Evolutionary conservation across 2,797 vertebrate species (phyloP), one percentile per base, ranked within the genome.

Genomic region (Nyctalus aviator): DNA sequence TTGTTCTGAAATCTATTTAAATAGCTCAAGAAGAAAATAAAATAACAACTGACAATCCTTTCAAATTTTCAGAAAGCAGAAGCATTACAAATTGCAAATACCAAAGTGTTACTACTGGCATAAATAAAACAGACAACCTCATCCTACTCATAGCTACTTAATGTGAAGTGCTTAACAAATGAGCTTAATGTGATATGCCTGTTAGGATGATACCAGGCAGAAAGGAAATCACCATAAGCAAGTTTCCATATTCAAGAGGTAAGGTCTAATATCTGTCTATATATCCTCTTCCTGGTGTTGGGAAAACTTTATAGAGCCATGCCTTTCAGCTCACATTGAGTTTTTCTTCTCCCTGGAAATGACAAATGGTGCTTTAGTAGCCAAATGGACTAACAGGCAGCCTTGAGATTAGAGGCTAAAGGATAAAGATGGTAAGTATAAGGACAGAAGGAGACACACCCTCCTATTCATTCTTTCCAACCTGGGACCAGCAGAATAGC

Each of bases 61-160:
- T 88, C 59, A 64, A 66, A 81, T 71, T 94, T 94, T 95, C 78
- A 96, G 37, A 91, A 93, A 87, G 48, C 3, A 11, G 78, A 94
- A 92, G 15, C 68, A 92, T 53, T 91, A 66, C n/a, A 91, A 94
- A 76, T 59, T 57, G 94, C 44, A 88, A 94, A 88, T 13, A 53
- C 35, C 23, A 48, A 73, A 84, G 59, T 72, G 21, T 87, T 91
- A 66, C 3, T 48, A 66, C 4, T 55, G 25, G 53, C 6, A 75
- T 90, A 93, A 93, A 72, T 75, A 93, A 95, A 93, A 71, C 15
- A 72, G 20, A 78, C 14, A 59, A 62, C 35, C 27, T 78, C 90
- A 79, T 92, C 73, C 32, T 72, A 79, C 59, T 91, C 27, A 50
- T 44, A 95, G 78, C n/a, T 78, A 86, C 37, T 93, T 23, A 83